These are phyloP conservation scores for Ferrisia virgata DNA, from an alignment of 2,888 invertebrate genomes.

Conservation along the genomic window DNA sequence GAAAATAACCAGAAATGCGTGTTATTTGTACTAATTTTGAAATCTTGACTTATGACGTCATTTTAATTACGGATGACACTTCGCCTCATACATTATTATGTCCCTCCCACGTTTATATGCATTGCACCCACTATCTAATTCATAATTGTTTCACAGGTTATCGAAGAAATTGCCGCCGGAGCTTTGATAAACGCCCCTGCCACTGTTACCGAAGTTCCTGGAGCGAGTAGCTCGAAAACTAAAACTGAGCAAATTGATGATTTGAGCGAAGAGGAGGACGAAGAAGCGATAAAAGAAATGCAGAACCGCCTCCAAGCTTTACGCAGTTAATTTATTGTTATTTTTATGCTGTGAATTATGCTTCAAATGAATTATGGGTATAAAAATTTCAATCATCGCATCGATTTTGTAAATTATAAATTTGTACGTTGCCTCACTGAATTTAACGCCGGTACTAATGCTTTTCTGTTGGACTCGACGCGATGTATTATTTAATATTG, in stretches of 20 bases:
- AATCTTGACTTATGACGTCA: background rate
- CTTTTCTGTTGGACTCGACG: background rate
- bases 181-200: slow-evolving; percentile 87
- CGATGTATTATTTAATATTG: background rate
- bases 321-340: slow-evolving; percentile 64
- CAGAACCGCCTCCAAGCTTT: slow-evolving; percentile 82
- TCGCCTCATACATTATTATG: background rate
- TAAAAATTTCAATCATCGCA: background rate
- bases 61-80: background rate
- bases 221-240: slow-evolving; percentile 63
- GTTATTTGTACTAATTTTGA: background rate
- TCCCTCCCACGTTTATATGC: background rate
- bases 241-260: slow-evolving; percentile 60
- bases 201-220: slow-evolving; percentile 56
- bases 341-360: background rate
- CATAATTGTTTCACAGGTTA: slow-evolving; percentile 55
- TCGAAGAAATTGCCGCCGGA: slow-evolving; percentile 88
- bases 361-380: background rate
- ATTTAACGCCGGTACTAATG: background rate
- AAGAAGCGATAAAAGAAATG: slow-evolving; percentile 85
- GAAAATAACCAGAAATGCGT: background rate
- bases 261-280: slow-evolving; percentile 62
- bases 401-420: slow-evolving; percentile 1
- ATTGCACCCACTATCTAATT: background rate
- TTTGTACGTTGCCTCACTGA: background rate